These are phyloP conservation scores for Synergus umbraculus DNA, from an alignment of 2,888 invertebrate species.

Conservation along the genomic window DNA sequence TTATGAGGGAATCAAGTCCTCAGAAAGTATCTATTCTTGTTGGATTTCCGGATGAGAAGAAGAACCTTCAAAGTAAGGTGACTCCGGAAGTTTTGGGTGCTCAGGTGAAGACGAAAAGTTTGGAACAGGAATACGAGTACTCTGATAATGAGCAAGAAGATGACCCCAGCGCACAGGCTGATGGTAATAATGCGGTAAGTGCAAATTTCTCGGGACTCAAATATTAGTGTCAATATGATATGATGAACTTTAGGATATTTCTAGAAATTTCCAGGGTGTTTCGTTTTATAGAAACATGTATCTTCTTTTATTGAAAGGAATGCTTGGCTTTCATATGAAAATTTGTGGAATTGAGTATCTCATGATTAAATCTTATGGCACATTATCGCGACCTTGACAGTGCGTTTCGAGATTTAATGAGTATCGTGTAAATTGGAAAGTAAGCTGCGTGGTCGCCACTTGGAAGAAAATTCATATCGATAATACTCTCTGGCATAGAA, in stretches of 20 bases:
- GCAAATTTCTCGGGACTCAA: not conserved
- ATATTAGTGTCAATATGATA: not conserved
- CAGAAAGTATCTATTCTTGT: not conserved
- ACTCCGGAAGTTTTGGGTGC: conserved; percentile 51
- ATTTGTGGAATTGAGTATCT: not conserved
- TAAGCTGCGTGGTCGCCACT: not conserved
- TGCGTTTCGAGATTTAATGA: not conserved
- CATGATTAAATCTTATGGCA: not conserved
- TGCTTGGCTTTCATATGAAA: not conserved
- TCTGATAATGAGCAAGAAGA: conserved; percentile 67
- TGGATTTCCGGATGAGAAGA: conserved; percentile 36
- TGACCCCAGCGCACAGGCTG: conserved; percentile 67
- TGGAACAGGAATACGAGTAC: conserved; percentile 71
- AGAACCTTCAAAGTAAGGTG: conserved; percentile 48
- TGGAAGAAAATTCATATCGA: not conserved
- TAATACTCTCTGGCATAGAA: not conserved
- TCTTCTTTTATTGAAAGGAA: too few relatives aligned
- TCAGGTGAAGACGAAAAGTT: conserved; percentile 62
- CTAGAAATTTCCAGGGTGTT: too few relatives aligned
- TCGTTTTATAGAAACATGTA: not conserved
- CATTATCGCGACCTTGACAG: not conserved
- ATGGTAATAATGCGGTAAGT: conserved; percentile 70
- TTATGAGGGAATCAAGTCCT: not conserved
- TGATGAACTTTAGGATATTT: not conserved
- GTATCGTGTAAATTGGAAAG: not conserved